A percentile compares a stretch with the other conserved stretches of the same genome.
Evolutionary conservation across 2,113 vertebrate species (phyloP).

Genomic region (Phrynosoma blainvillii): DNA sequence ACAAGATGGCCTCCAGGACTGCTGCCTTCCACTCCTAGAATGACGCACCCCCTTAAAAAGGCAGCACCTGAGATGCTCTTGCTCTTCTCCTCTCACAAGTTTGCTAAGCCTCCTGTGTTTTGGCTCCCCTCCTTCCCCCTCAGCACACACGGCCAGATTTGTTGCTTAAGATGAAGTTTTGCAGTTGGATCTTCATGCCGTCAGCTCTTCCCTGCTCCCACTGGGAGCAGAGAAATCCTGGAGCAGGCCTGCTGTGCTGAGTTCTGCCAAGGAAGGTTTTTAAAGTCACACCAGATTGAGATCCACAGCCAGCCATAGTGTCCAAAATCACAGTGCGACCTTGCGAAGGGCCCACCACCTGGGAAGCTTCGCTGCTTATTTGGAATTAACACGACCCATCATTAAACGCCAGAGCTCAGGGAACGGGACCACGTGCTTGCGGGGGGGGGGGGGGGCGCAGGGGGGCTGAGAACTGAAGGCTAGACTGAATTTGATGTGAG

Average conservation of each 20-base stretch:
- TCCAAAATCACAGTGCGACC: conserved; percentile 55
- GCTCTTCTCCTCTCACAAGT: not conserved
- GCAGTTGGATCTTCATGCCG: not conserved
- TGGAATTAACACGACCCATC: conserved; percentile 43
- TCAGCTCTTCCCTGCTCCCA: not conserved
- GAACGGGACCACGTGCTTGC: conserved; percentile 38
- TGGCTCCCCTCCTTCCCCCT: not conserved
- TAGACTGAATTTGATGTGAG: conserved; percentile 76
- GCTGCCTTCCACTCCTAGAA: not conserved
- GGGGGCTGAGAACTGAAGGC: conserved; percentile 52
- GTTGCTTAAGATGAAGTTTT: not conserved
- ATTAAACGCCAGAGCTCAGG: conserved; percentile 33
- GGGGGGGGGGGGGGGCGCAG: too few relatives aligned
- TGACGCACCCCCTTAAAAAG: too few relatives aligned
- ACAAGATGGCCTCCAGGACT: not conserved
- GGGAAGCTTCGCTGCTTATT: not conserved
- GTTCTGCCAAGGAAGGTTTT: not conserved
- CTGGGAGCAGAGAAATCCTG: fast-evolving
- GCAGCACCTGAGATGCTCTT: fast-evolving
- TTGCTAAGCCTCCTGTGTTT: too few relatives aligned
- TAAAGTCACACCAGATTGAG: fast-evolving
- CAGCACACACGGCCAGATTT: not conserved
- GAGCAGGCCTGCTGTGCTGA: not conserved
- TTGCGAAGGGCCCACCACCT: conserved; percentile 7
- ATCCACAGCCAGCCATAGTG: conserved; percentile 24